Evolutionary conservation across 2,113 vertebrate genomes (phyloP).

Genomic region (Stomatorhinus ivindoensis): DNA sequence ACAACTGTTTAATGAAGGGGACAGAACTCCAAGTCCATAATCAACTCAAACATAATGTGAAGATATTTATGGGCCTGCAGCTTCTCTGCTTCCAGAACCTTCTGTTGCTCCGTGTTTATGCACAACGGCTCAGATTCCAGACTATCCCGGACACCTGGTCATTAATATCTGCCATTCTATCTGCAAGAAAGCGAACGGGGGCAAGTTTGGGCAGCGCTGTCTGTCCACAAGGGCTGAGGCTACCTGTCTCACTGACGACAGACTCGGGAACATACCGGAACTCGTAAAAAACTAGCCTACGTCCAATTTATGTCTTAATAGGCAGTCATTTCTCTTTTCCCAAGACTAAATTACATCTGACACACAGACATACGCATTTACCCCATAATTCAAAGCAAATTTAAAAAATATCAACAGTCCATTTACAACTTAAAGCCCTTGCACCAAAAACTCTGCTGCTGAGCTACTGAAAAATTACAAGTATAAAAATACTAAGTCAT

Average conservation of each 20-base stretch:
- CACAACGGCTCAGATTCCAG: neutral
- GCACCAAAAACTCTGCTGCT: neutral
- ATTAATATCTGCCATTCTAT: neutral
- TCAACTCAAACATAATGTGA: neutral
- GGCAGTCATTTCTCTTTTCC: neutral
- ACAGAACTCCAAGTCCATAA: neutral
- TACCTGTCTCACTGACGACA: neutral
- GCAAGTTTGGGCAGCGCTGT: neutral
- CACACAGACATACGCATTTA: neutral
- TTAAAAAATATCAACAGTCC: neutral
- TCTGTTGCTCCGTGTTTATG: neutral
- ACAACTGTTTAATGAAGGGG: neutral
- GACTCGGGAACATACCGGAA: neutral
- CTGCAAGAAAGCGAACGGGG: neutral
- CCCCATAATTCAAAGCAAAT: neutral
- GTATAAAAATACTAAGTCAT: neutral
- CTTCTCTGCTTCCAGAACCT: neutral
- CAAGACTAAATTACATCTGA: neutral
- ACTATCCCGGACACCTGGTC: neutral
- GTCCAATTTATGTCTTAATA: neutral
- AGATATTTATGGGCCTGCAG: neutral
- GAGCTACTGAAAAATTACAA: neutral
- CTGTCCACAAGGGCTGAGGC: neutral
- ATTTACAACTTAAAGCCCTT: neutral
- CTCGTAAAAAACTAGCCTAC: neutral